These are phyloP conservation scores for Camelus bactrianus DNA, from an alignment of 2,113 vertebrate genomes.

Conservation along the genomic window DNA sequence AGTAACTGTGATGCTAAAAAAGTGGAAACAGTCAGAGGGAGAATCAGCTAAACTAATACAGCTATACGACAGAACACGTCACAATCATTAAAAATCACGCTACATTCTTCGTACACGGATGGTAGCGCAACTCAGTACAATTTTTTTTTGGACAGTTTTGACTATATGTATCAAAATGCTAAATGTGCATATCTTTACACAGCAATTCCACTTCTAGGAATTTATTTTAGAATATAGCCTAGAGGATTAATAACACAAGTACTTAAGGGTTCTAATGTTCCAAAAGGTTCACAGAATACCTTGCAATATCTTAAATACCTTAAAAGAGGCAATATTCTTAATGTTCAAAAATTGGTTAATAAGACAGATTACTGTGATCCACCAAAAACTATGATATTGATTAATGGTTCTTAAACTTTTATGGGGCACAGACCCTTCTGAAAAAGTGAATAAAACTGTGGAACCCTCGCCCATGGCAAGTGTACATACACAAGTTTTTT, in stretches of 20 bases:
- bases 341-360: conserved; percentile 36
- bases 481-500: not conserved
- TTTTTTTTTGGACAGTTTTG: not conserved
- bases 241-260: not conserved
- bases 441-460: not conserved
- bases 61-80: not conserved
- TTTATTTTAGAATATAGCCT: conserved; percentile 39
- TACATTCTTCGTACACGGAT: not conserved
- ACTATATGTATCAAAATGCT: not conserved
- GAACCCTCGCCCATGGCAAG: not conserved
- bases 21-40: not conserved
- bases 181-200: not conserved
- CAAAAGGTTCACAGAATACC: not conserved
- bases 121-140: not conserved
- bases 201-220: conserved; percentile 34
- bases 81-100: not conserved
- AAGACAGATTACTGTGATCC: not conserved
- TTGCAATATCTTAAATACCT: not conserved
- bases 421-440: not conserved
- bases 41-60: not conserved
- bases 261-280: not conserved
- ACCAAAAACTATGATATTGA: not conserved
- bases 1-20: not conserved
- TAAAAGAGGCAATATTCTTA: not conserved
- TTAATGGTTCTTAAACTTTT: not conserved